These are phyloP conservation scores for Emydura subglobosa DNA, from an alignment of 2,113 vertebrate species.

Conservation along the genomic window DNA sequence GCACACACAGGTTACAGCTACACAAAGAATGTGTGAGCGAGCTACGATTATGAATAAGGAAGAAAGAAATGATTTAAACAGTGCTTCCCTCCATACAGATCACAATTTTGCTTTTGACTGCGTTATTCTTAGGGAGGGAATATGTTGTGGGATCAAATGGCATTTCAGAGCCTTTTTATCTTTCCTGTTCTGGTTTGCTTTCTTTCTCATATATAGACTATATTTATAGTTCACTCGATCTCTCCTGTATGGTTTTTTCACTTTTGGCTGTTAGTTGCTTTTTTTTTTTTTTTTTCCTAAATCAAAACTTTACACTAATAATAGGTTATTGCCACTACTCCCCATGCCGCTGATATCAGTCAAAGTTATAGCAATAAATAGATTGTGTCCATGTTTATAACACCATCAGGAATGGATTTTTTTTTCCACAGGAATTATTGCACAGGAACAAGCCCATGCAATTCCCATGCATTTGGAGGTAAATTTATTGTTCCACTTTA, in stretches of 20 bases:
- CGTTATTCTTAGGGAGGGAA: neutral
- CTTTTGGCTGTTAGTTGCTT: neutral
- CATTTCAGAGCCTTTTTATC: constrained; percentile 56
- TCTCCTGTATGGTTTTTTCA: constrained; percentile 6
- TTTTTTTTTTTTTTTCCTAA: neutral
- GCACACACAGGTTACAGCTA: neutral
- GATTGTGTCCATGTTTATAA: neutral
- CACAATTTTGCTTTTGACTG: constrained; percentile 38
- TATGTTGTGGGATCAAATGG: constrained; percentile 8
- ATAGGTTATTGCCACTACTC: neutral
- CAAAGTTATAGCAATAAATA: constrained; percentile 15
- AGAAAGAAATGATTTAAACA: constrained; percentile 27
- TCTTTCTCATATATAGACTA: neutral
- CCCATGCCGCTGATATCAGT: neutral
- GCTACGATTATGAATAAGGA: constrained; percentile 54
- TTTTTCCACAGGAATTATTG: neutral
- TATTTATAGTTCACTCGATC: neutral
- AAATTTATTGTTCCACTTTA: neutral
- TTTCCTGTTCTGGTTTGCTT: constrained; percentile 10
- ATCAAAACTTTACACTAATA: neutral
- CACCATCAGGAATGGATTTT: neutral
- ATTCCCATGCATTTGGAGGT: neutral
- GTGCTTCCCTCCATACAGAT: neutral
- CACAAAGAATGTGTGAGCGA: constrained; percentile 11
- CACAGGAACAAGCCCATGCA: neutral